A percentile compares a stretch with the other conserved stretches of the same genome.
These are phyloP conservation scores for Megaptera novaeangliae DNA, from an alignment of 2,113 vertebrate species.

Conservation along the genomic window DNA sequence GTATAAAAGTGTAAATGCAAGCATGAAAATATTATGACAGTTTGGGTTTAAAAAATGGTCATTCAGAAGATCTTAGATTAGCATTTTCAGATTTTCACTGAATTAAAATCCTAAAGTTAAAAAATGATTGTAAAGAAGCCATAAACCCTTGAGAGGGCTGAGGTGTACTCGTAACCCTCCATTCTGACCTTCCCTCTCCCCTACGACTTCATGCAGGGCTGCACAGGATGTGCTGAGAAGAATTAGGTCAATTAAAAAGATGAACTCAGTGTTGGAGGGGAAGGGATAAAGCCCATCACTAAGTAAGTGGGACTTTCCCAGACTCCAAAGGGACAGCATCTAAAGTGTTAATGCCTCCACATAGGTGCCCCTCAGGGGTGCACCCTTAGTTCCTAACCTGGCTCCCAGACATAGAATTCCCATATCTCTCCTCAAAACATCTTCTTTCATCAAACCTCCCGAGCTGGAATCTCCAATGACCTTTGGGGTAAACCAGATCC, in stretches of 20 bases:
- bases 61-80: not conserved
- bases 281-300: not conserved
- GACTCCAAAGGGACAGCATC: not conserved
- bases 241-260: not conserved
- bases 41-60: not conserved
- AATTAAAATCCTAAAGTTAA: not conserved
- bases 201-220: not conserved
- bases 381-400: not conserved
- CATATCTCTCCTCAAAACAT: not conserved
- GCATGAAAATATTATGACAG: not conserved
- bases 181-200: too few species aligned
- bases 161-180: not conserved
- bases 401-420: not conserved
- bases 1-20: not conserved
- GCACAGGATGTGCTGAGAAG: not conserved
- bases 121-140: not conserved
- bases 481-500: not conserved
- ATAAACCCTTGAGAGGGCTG: not conserved
- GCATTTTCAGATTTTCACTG: not conserved
- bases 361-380: not conserved
- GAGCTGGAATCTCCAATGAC: not conserved
- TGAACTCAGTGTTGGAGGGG: not conserved
- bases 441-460: not conserved
- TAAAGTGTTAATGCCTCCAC: not conserved
- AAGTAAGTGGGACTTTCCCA: not conserved